A percentile compares a stretch with the other conserved stretches of the same genome.
Conservation (phyloP, 2,888 invertebrate genomes). For the Xanthorhoe designata region DNA sequence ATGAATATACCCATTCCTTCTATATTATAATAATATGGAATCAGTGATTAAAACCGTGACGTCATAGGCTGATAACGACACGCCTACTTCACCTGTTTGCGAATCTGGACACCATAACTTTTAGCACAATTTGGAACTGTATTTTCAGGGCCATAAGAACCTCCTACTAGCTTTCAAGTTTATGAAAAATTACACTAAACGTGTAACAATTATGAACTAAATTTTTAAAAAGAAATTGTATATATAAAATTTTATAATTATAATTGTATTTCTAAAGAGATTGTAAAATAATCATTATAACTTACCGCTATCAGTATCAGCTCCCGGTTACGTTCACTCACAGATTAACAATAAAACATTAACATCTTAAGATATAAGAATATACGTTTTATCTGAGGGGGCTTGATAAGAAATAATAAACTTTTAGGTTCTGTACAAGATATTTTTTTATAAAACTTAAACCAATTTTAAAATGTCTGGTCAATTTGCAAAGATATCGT, state of each 20-base stretch:
- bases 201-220: too few relatives aligned
- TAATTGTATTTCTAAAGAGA: too few relatives aligned
- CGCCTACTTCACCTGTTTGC: conserved; percentile 4
- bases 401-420: conserved; percentile 5
- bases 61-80: conserved; percentile 19
- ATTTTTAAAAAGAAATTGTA: too few relatives aligned
- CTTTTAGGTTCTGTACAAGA: not conserved
- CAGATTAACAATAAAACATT: conserved; percentile 8
- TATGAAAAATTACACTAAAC: too few relatives aligned
- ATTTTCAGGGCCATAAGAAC: too few relatives aligned
- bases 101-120: not conserved
- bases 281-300: not conserved
- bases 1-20: conserved; percentile 2
- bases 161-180: too few relatives aligned
- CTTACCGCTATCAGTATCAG: conserved; percentile 12
- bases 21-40: conserved; percentile 9
- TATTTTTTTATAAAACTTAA: not conserved
- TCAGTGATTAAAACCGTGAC: conserved; percentile 7
- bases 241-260: too few relatives aligned
- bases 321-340: not conserved
- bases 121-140: too few relatives aligned
- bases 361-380: conserved; percentile 7
- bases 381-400: conserved; percentile 5
- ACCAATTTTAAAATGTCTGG: too few relatives aligned
- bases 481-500: too few relatives aligned